Base-by-base conservation (phyloP, 2,113 vertebrate species). In the Acanthochromis polyacanthus region DNA sequence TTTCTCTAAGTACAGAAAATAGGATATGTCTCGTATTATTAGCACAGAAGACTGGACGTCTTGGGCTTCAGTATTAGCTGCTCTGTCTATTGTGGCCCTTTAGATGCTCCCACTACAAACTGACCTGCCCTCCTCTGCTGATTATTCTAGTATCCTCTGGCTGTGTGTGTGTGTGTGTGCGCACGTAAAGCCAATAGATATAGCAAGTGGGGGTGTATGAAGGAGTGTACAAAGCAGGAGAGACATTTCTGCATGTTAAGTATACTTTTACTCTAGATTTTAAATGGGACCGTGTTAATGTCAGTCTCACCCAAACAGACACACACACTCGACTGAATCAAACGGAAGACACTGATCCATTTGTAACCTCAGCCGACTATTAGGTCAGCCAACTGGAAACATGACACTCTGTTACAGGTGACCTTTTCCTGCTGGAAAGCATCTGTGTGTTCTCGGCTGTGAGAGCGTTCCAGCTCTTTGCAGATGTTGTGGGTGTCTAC, bases 111-210 rank as follows among this genome's bases (percentile, higher is more conserved):
- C 70, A 56, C 85, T 53, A 11, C 20, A 36, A 52, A 87, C 62
- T 84, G 67, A 69, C 73, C 62, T 75, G 71, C 48, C 75, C 66
- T 80, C 64, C 68, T 75, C 70, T 71, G 53, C 64, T 85, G 88
- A 91, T 88, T 80, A 68, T 78, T 78, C 51, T 48, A 75, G 74
- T 85, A 75, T 85, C 76, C 57, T 73, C 62, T 78, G 57, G 72
- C 23, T 78, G 63, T 72, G 68, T 5, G 25, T 25, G 30, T 25
- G 28, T 48, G 46, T 48, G 46, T 19, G 46, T 38, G 30, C 57
- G 60, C 17, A 16, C 4, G 14, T 64, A 62, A 22, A 10, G 20
- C 12, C 10, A 48, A 28, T 10, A 10, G 10, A 16, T 22, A 19
- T 14, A 43, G 52, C 2, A 17, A 59, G 40, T 15, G 40, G 32